Percentiles rank a stretch among this genome's conserved stretches.
phyloP scores from a whole-genome alignment of 2,888 invertebrate genomes.

The Pandemis corylana region DNA sequence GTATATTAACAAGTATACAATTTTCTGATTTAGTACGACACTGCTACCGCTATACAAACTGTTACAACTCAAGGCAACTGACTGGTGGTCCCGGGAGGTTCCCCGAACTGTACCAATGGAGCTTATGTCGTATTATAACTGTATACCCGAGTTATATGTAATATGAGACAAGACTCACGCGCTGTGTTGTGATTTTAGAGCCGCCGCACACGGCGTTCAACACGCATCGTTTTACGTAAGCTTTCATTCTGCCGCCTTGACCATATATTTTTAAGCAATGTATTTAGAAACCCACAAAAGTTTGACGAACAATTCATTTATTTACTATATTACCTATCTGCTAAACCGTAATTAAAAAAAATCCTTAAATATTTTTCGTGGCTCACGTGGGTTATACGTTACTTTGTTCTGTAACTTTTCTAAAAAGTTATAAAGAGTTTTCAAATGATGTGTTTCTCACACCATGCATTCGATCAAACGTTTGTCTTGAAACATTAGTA shows the following conservation, averaged over 20 bases:
- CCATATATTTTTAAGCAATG: no score
- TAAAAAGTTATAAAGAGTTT: no score
- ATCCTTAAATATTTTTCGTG: no score
- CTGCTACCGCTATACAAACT: slow-evolving; percentile 56
- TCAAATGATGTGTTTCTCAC: no score
- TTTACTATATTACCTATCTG: no score
- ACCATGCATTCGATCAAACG: no score
- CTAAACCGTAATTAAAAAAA: no score
- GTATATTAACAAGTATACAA: background rate
- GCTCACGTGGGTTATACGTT: no score
- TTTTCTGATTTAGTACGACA: background rate
- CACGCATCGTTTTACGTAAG: background rate
- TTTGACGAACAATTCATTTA: no score
- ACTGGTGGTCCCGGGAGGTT: slow-evolving; percentile 51
- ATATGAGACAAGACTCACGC: slow-evolving; percentile 26
- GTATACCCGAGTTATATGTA: slow-evolving; percentile 7
- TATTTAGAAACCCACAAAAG: no score
- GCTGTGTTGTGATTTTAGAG: slow-evolving; percentile 17
- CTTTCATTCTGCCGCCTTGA: background rate
- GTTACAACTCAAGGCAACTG: slow-evolving; percentile 51
- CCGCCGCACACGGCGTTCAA: background rate
- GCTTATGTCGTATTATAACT: slow-evolving; percentile 17
- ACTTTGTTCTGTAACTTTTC: no score
- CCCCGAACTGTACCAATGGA: slow-evolving; percentile 48
- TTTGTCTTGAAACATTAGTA: no score